These are phyloP conservation scores for Ceraclea dissimilis DNA, from an alignment of 2,888 invertebrate genomes.

Conservation along the genomic window DNA sequence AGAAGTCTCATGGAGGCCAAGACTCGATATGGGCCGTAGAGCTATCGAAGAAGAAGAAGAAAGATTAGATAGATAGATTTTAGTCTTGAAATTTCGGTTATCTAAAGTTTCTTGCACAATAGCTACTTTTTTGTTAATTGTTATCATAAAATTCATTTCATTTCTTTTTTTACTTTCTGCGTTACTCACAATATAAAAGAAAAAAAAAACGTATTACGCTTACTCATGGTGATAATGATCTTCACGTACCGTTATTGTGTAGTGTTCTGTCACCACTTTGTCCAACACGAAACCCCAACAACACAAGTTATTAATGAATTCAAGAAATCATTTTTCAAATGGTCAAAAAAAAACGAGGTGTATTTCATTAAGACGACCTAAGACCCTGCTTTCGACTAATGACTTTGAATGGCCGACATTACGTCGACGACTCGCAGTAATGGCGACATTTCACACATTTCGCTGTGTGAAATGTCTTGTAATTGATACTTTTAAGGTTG, in stretches of 20 bases:
- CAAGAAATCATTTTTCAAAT: neutral
- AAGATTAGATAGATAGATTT: too few species aligned
- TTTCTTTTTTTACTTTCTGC: too few species aligned
- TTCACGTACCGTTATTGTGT: neutral
- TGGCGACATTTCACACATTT: neutral
- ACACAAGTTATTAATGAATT: neutral
- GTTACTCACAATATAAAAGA: too few species aligned
- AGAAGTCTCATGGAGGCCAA: too few species aligned
- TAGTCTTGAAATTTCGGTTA: too few species aligned
- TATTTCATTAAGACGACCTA: neutral
- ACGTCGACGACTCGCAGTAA: neutral
- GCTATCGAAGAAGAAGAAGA: too few species aligned
- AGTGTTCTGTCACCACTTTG: neutral
- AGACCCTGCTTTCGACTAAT: neutral
- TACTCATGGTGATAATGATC: neutral
- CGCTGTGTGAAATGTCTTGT: conserved; percentile 10
- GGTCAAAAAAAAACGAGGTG: too few species aligned
- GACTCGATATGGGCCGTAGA: too few species aligned
- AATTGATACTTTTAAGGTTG: conserved; percentile 10
- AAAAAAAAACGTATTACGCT: neutral
- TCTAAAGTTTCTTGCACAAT: too few species aligned
- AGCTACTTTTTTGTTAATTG: too few species aligned
- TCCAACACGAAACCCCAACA: neutral
- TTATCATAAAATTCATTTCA: too few species aligned
- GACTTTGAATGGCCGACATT: neutral